A percentile compares a stretch with the other conserved stretches of the same genome.
Conservation (phyloP, 1,140 invertebrate genomes). For the Trissolcus basalis region DNA sequence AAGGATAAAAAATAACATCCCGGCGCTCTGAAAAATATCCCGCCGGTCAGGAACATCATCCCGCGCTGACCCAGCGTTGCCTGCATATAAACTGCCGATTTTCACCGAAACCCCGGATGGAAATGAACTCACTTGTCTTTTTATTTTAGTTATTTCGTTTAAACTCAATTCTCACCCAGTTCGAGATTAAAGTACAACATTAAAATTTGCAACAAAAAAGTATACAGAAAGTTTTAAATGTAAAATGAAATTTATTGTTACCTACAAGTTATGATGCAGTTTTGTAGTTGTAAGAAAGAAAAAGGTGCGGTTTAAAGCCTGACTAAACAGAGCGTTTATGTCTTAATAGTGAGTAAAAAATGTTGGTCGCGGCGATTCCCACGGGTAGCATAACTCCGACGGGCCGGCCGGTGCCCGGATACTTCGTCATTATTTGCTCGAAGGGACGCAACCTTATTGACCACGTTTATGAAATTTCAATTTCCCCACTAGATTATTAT, state of each 20-base stretch:
- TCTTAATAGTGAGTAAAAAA: constrained; percentile 63
- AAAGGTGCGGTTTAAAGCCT: too few relatives aligned
- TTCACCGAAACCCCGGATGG: constrained; percentile 51
- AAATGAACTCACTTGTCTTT: background rate
- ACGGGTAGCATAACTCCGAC: constrained; percentile 44
- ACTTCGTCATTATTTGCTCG: constrained; percentile 60
- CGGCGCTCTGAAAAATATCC: constrained; percentile 70
- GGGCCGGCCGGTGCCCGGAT: constrained; percentile 14
- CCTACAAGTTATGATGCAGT: too few relatives aligned
- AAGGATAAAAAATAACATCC: constrained; percentile 75
- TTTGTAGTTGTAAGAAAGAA: too few relatives aligned
- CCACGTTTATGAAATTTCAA: constrained; percentile 51
- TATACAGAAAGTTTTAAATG: background rate
- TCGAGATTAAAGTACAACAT: background rate
- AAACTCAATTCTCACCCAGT: background rate
- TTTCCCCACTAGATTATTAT: constrained; percentile 20
- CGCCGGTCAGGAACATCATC: constrained; percentile 40
- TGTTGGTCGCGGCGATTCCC: constrained; percentile 63
- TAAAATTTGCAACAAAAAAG: background rate
- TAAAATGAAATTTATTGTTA: background rate
- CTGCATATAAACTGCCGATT: constrained; percentile 74
- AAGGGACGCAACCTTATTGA: constrained; percentile 33
- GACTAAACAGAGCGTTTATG: background rate
- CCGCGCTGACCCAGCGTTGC: constrained; percentile 67
- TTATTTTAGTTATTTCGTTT: too few relatives aligned